Evolutionary conservation across 2,888 invertebrate species (phyloP), one percentile per base, ranked within the genome.

Genomic region (Athalia rosae): DNA sequence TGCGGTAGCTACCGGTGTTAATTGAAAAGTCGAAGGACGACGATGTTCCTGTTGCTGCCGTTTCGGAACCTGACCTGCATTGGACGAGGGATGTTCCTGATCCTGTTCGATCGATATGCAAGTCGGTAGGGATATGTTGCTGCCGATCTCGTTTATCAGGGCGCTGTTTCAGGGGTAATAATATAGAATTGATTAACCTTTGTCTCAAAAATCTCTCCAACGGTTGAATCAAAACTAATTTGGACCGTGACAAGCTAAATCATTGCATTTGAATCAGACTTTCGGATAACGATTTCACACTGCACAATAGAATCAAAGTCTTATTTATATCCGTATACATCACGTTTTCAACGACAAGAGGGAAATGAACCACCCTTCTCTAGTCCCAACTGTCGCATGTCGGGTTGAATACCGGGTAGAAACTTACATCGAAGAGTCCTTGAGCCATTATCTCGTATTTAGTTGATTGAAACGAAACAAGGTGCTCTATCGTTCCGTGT

Each of bases 101-200:
- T 79, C 76, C 9, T 76, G 9, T 80, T 28, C 28, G 81, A 28
- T 79, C 79, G 80, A 66, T 11, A 87, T 83, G 76, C 86, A 87
- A 2, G 87, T 86, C 4, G 88, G 87, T 45, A 89, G 80, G n/a
- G 89, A 88, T 83, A 86, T 84, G 83, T 89, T 89, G 79, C 89
- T 88, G 61, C 88, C 88, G 63, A 89, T 84, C 8, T 87, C 86
- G 45, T 84, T 84, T 66, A 89, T 84, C 28, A 89, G 81, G 13
- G 87, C 87, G 41, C 88, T 89, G 77, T 28, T 28, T 28, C 28
- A 28, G 28, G 28, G 28, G 28, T 28, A 28, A 28, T 13, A 43
- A 69, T 7, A 7, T 11, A 15, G 69, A 15, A 56, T 47, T 13
- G n/a, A 9, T 41, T 59, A 28, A 28, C 0, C 28, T 28, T 28